These are phyloP conservation scores for Ferdinandea cuprea DNA, from an alignment of 2,888 invertebrate genomes.

Conservation along the genomic window DNA sequence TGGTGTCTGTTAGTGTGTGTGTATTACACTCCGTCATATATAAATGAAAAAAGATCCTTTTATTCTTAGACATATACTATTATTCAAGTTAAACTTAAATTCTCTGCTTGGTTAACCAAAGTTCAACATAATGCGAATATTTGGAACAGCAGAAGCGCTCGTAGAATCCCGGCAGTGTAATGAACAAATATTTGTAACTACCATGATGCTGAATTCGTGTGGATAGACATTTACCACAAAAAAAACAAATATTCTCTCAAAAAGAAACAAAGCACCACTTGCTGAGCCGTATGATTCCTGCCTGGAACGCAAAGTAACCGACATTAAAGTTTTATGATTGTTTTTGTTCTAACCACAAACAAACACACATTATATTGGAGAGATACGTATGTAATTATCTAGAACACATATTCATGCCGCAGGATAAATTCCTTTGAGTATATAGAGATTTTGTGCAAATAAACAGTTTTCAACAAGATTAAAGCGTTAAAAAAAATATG, in stretches of 20 bases:
- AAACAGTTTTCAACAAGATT: neutral
- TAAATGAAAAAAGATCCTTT: slow-evolving; percentile 25
- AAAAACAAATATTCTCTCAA: slow-evolving; percentile 3
- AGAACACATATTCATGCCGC: neutral
- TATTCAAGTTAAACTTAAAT: slow-evolving; percentile 66
- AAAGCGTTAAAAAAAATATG: neutral
- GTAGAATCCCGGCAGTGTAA: slow-evolving; percentile 34
- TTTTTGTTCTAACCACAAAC: slow-evolving; percentile 18
- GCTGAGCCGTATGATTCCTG: neutral
- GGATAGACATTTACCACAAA: slow-evolving; percentile 31
- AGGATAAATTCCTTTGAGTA: slow-evolving; percentile 1
- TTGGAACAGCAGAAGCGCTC: slow-evolving; percentile 49
- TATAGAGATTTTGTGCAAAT: slow-evolving; percentile 3
- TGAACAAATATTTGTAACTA: slow-evolving; percentile 63
- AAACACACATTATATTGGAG: neutral
- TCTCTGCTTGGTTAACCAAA: slow-evolving; percentile 68
- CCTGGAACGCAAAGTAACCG: slow-evolving; percentile 49
- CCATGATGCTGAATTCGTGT: slow-evolving; percentile 56
- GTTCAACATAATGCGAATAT: slow-evolving; percentile 65
- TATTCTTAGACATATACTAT: slow-evolving; percentile 52
- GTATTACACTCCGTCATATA: neutral
- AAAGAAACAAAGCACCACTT: neutral
- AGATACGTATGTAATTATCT: slow-evolving; percentile 4
- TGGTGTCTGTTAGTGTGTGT: neutral
- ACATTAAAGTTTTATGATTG: slow-evolving; percentile 47